Base-by-base conservation (phyloP, 2,797 vertebrate species). In the Propithecus perrieri region DNA sequence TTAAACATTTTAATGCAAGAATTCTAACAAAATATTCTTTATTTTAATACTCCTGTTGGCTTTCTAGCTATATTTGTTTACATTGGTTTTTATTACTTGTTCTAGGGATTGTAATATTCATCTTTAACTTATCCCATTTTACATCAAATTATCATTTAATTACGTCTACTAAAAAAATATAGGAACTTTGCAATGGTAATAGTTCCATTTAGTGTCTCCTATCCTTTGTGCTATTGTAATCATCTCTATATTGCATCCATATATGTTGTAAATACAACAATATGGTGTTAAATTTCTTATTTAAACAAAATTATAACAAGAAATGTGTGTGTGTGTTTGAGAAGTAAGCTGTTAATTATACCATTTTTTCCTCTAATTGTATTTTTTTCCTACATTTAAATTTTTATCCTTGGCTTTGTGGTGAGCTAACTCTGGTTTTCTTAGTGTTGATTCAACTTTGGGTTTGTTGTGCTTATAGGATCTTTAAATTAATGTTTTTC, bases 401-500 rank as follows among this genome's bases (percentile, higher is more conserved):
- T 81, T n/a, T 92, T 59, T 81, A 65, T 55, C 48, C 9, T 85
- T 59, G 26, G 15, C n/a, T 85, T 71, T 20, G 10, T 57, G n/a
- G 26, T 5, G 20, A 76, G 33, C 53, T 85, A 94, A 17, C 14
- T 71, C 33, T 79, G 53, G 22, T 41, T 79, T 79, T 85, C 79
- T 90, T 85, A 78, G 59, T 41, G 7, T n/a, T 71, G 71, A 30
- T 76, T 67, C 50, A 84, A 28, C 24, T 78, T 63, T 43, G n/a
- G 30, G 17, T 79, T 80, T 86, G 22, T 63, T 85, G 46, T 80
- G 26, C 28, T 80, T 71, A 50, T 80, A 78, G 48, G 35, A 86
- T 63, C 48, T 80, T 26, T 63, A 74, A 65, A 91, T 79, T 53
- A 91, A 95, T 79, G 53, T 43, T 95, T 79, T 86, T 53, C 50